Percentiles rank a stretch among this genome's conserved stretches.
Evolutionary conservation across 2,113 vertebrate species (phyloP).

Genomic region (Cynopterus brachyotis): DNA sequence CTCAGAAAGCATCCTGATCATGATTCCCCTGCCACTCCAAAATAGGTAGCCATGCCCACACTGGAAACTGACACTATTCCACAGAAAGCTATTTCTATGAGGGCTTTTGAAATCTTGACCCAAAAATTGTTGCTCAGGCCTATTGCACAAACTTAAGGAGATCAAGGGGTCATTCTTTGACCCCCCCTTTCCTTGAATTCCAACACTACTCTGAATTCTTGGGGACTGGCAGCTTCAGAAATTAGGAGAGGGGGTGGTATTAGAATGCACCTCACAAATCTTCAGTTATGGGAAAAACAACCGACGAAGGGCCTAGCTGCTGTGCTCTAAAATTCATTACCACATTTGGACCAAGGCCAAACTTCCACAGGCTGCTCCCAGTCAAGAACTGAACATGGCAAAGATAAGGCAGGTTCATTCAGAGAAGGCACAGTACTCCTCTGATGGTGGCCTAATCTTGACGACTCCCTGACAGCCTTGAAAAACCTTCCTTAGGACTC

Average conservation of each 20-base stretch:
- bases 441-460: neutral
- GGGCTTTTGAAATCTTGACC: neutral
- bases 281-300: neutral
- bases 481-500: neutral
- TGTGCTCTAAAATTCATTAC: neutral
- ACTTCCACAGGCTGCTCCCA: neutral
- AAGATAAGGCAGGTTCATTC: neutral
- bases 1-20: neutral
- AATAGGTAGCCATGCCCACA: no score
- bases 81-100: neutral
- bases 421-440: neutral
- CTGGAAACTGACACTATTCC: neutral
- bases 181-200: neutral
- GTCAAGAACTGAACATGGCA: neutral
- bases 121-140: neutral
- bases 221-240: neutral
- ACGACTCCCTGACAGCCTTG: neutral
- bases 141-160: neutral
- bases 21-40: neutral
- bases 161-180: neutral
- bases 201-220: neutral
- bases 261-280: neutral
- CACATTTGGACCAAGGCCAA: neutral
- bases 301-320: neutral
- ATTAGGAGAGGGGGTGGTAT: no score